Conservation (phyloP, 2,888 invertebrate species). For the Agrotis puta region DNA sequence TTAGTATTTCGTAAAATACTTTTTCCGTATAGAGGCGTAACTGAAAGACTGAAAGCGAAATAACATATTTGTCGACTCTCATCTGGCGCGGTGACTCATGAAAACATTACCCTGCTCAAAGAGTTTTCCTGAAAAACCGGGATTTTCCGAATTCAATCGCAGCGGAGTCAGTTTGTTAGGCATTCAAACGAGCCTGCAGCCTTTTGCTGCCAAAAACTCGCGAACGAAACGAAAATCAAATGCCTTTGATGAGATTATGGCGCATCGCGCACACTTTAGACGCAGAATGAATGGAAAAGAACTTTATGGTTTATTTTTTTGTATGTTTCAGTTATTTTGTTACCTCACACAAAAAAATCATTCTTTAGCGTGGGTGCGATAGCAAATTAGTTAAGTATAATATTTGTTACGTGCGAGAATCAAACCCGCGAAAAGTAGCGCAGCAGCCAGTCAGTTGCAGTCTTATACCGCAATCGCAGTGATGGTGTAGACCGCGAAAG, state of each 20-base stretch:
- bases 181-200: conserved; percentile 13
- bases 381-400: no score
- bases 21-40: neutral
- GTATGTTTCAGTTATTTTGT: no score
- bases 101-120: conserved; percentile 33
- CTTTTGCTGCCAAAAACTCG: conserved; percentile 21
- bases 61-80: neutral
- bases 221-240: conserved; percentile 17
- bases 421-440: no score
- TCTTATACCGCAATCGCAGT: no score
- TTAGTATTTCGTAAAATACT: neutral
- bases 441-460: no score
- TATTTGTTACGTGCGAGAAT: no score
- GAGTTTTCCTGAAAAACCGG: conserved; percentile 15
- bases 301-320: no score
- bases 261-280: neutral
- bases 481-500: no score
- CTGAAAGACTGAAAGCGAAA: neutral
- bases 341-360: no score
- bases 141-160: conserved; percentile 26
- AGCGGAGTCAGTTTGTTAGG: conserved; percentile 30
- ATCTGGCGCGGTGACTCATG: neutral
- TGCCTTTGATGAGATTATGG: conserved; percentile 10
- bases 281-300: neutral
- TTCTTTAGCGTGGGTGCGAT: no score